Conservation (phyloP, 2,888 invertebrate species). For the Caenorhabditis afra region DNA sequence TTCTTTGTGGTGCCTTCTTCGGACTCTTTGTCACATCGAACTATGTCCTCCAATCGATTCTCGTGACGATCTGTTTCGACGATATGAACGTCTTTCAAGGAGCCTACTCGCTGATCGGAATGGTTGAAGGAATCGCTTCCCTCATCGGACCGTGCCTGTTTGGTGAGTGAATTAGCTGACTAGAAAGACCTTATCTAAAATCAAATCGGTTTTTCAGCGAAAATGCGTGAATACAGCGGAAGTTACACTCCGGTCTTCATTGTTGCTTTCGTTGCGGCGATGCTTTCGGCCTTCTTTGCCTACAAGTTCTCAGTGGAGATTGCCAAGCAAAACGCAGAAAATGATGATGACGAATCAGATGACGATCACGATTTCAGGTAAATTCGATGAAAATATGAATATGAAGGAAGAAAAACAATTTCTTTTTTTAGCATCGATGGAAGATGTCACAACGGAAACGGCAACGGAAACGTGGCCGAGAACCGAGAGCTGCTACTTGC, state of each 20-base stretch:
- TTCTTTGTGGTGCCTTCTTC: conserved; percentile 26
- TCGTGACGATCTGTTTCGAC: conserved; percentile 90
- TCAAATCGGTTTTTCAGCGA: conserved; percentile 2
- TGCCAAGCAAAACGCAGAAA: neutral
- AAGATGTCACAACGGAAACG: neutral
- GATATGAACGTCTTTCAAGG: conserved; percentile 92
- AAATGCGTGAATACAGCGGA: neutral
- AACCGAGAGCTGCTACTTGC: conserved; percentile 2
- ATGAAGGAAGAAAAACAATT: too few species aligned
- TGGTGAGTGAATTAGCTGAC: conserved; percentile 82
- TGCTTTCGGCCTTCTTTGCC: neutral
- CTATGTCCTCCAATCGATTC: conserved; percentile 62
- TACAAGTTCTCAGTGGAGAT: neutral
- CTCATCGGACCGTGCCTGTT: conserved; percentile 92
- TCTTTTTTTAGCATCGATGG: neutral
- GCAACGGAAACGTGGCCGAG: neutral
- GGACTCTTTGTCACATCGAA: conserved; percentile 64
- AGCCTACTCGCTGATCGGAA: conserved; percentile 90
- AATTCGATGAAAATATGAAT: too few species aligned
- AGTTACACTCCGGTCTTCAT: conserved; percentile 7
- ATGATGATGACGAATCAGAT: neutral
- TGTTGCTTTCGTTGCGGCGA: neutral
- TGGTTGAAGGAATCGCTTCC: conserved; percentile 93
- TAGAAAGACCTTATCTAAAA: too few species aligned
- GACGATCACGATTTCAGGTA: neutral